These are phyloP conservation scores for Tetrao urogallus DNA, from an alignment of 2,113 vertebrate genomes.

Conservation along the genomic window DNA sequence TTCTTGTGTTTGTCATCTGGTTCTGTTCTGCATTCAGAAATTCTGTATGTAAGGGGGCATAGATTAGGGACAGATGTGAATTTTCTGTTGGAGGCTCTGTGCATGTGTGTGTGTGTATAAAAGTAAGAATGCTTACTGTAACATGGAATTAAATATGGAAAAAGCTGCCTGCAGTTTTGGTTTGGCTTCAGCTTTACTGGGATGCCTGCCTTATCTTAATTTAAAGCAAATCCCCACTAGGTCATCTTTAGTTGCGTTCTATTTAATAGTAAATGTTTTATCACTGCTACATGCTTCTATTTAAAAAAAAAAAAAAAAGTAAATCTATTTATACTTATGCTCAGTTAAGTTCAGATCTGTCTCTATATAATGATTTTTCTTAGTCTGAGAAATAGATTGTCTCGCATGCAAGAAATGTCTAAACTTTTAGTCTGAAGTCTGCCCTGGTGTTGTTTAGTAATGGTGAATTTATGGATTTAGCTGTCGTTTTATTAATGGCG, in stretches of 20 bases:
- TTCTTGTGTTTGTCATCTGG: not conserved
- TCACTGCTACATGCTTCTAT: not conserved
- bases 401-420: accelerated
- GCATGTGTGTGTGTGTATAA: not conserved
- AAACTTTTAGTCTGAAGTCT: not conserved
- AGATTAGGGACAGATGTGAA: not conserved
- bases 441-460: not conserved
- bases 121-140: not conserved
- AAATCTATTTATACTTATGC: not conserved
- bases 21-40: not conserved
- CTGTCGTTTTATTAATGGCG: not conserved
- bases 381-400: not conserved
- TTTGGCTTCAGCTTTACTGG: not conserved
- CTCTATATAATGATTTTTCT: not conserved
- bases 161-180: not conserved
- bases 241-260: not conserved
- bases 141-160: not conserved
- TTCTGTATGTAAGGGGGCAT: not conserved
- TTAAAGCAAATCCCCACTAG: not conserved
- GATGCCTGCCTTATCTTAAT: not conserved
- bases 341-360: not conserved
- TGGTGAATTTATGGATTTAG: not conserved
- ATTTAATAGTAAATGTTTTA: not conserved
- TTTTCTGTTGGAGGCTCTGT: not conserved
- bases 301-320: not conserved